Evolutionary conservation across 2,113 vertebrate genomes (phyloP).

Genomic region (Acinonyx jubatus): DNA sequence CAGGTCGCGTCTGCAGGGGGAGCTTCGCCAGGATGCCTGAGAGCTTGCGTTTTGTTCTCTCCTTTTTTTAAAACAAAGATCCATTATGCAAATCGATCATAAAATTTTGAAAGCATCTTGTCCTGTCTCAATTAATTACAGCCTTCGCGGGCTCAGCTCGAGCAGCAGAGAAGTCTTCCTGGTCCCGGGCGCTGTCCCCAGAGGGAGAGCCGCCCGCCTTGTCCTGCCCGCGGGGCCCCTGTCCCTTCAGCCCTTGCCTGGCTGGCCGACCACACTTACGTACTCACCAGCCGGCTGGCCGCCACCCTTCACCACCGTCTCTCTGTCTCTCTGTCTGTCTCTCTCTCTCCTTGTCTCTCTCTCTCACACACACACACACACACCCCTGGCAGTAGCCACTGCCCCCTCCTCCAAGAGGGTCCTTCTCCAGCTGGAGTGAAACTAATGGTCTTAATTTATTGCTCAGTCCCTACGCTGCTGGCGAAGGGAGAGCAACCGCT

Average conservation of each 20-base stretch:
- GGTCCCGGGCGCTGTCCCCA: fast-evolving
- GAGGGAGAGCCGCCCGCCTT: fast-evolving
- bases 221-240: fast-evolving
- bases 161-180: fast-evolving
- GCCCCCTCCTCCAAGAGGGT: background rate
- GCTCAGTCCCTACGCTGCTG: background rate
- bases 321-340: background rate
- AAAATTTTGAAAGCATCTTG: conserved; percentile 14
- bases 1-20: fast-evolving
- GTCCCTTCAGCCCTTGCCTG: background rate
- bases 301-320: background rate
- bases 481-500: background rate
- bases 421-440: background rate
- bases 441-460: background rate
- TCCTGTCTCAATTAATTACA: background rate
- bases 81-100: conserved; percentile 2
- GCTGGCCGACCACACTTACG: fast-evolving
- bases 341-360: no score
- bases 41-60: background rate
- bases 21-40: fast-evolving
- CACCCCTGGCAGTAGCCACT: background rate
- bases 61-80: conserved; percentile 2
- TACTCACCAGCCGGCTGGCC: background rate
- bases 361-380: background rate
- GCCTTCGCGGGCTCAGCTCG: background rate